Evolutionary conservation across 2,888 invertebrate species (phyloP).

Genomic region (Agonum fuliginosum): DNA sequence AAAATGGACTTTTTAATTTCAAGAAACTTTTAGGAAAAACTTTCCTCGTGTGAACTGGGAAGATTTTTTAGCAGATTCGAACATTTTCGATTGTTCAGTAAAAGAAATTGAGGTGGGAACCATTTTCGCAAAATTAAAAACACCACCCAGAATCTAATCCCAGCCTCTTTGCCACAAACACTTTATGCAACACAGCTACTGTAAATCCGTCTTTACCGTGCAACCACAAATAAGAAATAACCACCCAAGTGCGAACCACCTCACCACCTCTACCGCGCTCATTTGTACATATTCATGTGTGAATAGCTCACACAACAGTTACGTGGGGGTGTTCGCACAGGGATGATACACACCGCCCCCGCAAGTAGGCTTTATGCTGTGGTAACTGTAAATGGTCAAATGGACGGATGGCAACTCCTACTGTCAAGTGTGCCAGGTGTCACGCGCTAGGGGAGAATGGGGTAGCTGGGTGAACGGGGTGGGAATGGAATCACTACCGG

Average conservation of each 20-base stretch:
- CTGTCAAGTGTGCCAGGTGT: constrained; percentile 41
- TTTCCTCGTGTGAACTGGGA: no score
- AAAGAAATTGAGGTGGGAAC: no score
- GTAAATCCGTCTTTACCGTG: not conserved
- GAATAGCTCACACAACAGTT: constrained; percentile 17
- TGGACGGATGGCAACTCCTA: not conserved
- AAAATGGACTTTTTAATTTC: no score
- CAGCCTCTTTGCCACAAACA: no score
- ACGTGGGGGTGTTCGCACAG: not conserved
- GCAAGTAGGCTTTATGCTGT: not conserved
- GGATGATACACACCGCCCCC: constrained; percentile 25
- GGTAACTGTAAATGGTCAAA: constrained; percentile 39
- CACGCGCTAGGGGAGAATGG: not conserved
- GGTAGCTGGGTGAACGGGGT: no score
- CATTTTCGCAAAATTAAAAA: no score
- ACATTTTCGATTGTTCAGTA: no score
- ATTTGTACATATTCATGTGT: constrained; percentile 18
- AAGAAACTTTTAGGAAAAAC: no score
- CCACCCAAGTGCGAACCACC: not conserved
- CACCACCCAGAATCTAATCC: no score
- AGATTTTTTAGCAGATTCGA: no score
- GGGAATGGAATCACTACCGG: not conserved
- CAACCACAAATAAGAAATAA: not conserved
- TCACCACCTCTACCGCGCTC: not conserved
- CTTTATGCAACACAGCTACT: not conserved